Conservation (phyloP, 2,888 invertebrate species). For the Ashinkailepas kermadecensis region DNA sequence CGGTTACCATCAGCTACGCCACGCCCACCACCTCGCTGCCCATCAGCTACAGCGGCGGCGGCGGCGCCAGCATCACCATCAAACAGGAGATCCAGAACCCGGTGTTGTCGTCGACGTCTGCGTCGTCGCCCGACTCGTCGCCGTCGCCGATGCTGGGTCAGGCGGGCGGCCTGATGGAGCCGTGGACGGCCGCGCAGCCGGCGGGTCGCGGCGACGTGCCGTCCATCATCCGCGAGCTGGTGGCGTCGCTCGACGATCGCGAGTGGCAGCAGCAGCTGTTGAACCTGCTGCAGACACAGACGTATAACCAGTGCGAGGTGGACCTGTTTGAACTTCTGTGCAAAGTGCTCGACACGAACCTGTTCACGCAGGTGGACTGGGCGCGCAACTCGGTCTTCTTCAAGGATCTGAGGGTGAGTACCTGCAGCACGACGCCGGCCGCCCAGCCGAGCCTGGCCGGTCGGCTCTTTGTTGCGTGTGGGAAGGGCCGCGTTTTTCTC, state of each 20-base stretch:
- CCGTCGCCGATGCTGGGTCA: slow-evolving; percentile 58
- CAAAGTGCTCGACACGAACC: slow-evolving; percentile 97
- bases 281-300: slow-evolving; percentile 87
- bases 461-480: background rate
- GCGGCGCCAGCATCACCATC: slow-evolving; percentile 48
- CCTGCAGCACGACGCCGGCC: background rate
- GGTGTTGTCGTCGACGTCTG: slow-evolving; percentile 58
- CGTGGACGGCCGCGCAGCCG: background rate
- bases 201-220: slow-evolving; percentile 52
- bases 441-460: background rate
- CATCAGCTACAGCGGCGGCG: slow-evolving; percentile 50
- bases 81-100: slow-evolving; percentile 96
- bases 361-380: slow-evolving; percentile 99
- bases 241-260: slow-evolving; percentile 86
- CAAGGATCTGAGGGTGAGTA: slow-evolving; percentile 94
- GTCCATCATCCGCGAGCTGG: slow-evolving; percentile 86
- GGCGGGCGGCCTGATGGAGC: background rate
- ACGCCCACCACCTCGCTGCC: slow-evolving; percentile 32
- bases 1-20: slow-evolving; percentile 14
- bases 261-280: slow-evolving; percentile 95
- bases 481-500: background rate
- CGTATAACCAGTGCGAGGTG: slow-evolving; percentile 96
- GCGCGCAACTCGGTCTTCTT: slow-evolving; percentile 96
- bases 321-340: slow-evolving; percentile 97
- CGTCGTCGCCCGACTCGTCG: slow-evolving; percentile 83